Evolutionary conservation across 1,140 invertebrate species (phyloP).

Genomic region (Papilio machaon): DNA sequence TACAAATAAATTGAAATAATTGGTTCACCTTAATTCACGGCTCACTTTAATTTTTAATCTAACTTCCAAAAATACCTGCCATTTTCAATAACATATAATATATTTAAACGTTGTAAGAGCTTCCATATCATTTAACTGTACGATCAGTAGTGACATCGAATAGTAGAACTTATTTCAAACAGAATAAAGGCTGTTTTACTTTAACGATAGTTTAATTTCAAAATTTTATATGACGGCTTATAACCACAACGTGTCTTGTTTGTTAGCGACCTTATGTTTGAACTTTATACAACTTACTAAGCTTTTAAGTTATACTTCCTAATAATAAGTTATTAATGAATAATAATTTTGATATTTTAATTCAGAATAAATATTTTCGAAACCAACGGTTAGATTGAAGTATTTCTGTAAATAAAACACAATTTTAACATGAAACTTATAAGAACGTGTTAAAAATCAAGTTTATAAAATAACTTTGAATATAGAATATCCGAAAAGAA

Average conservation of each 20-base stretch:
- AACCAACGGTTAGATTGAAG: too few species aligned
- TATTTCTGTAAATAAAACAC: not conserved
- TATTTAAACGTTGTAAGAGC: not conserved
- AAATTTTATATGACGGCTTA: conserved; percentile 13
- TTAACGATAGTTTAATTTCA: not conserved
- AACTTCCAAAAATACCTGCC: not conserved
- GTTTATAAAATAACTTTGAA: not conserved
- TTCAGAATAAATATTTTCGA: not conserved
- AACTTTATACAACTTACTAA: not conserved
- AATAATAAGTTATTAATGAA: not conserved
- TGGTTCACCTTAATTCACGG: too few species aligned
- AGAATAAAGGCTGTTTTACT: not conserved
- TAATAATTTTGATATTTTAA: not conserved
- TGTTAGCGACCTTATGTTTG: conserved; percentile 6
- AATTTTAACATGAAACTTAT: not conserved
- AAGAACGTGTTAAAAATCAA: not conserved
- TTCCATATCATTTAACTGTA: conserved; percentile 12
- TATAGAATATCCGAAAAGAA: conserved; percentile 10
- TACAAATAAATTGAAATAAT: too few species aligned
- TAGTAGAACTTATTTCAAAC: not conserved
- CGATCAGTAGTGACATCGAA: not conserved
- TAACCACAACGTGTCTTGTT: conserved; percentile 18
- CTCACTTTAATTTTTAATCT: not conserved
- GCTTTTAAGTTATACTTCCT: not conserved
- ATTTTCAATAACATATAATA: conserved; percentile 5